A percentile compares a stretch with the other conserved stretches of the same genome.
Evolutionary conservation across 2,888 invertebrate species (phyloP).

Genomic region (Stenotaenia linearis): DNA sequence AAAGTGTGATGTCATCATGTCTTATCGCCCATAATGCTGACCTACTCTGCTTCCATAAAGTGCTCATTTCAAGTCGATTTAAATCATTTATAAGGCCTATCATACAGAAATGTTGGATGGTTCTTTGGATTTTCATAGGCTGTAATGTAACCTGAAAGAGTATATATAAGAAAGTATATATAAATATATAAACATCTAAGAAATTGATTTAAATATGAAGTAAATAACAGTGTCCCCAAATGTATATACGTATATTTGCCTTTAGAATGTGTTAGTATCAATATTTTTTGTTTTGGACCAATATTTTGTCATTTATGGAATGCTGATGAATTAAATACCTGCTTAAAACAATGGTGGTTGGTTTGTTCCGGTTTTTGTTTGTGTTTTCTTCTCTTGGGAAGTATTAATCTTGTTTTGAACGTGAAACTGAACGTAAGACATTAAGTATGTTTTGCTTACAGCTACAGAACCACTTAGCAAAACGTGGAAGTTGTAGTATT

Average conservation of each 20-base stretch:
- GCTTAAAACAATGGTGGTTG: not conserved
- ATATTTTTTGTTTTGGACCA: not conserved
- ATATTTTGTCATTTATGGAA: not conserved
- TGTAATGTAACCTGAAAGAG: not conserved
- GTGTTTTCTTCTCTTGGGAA: too few species aligned
- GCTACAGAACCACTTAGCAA: too few species aligned
- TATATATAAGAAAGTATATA: not conserved
- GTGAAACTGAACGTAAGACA: too few species aligned
- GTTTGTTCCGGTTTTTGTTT: not conserved
- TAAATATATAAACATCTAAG: not conserved
- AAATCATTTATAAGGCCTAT: not conserved
- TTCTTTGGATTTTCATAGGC: not conserved
- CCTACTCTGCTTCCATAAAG: constrained; percentile 11
- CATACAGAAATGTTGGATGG: not conserved
- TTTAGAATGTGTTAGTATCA: not conserved
- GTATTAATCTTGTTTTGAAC: too few species aligned
- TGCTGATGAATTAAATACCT: not conserved
- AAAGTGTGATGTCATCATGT: not conserved
- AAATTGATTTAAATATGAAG: not conserved
- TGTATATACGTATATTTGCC: not conserved
- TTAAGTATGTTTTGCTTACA: too few species aligned
- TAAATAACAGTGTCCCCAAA: not conserved
- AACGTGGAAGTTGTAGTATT: too few species aligned
- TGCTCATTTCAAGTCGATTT: not conserved
- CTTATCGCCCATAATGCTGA: not conserved